Base-by-base conservation (phyloP, 2,797 vertebrate genomes). In the Notolepis coatsorum region DNA sequence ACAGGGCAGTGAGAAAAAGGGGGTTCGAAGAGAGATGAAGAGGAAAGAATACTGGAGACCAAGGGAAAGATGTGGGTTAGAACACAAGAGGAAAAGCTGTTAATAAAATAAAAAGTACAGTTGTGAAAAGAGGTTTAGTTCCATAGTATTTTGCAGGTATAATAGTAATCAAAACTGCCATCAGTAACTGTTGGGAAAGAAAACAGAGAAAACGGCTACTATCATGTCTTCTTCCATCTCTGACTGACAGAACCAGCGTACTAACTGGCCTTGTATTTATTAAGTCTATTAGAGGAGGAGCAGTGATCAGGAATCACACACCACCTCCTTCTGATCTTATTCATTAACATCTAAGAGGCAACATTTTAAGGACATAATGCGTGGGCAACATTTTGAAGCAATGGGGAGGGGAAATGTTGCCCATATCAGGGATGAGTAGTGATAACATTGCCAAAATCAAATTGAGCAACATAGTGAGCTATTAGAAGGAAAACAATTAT, bases 51-150 rank as follows among this genome's bases (percentile, higher is more conserved):
- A 61, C 20, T 2, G 27, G 50, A 72, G 57, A 51, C 8, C 67
- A 31, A 39, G 41, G 61, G 49, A 24, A 63, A 71, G 51, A 76
- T 66, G 65, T 71, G 58, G 85, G 77, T 84, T 79, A 84, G 67
- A 84, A 73, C 52, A 85, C 55, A 67, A n/a, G 67, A 72, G 75
- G 64, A 76, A 76, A 80, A 71, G 53, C 39, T 71, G 75, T 80
- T 84, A 79, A 68, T 78, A 46, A 81, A 61, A 42, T n/a, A 59
- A 80, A 65, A 68, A 61, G 59, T 37, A 70, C 28, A 68, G 53
- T 50, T 65, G 68, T 41, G 65, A 69, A 31, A 73, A 64, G 7
- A 42, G 15, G 52, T 61, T 43, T 39, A 21, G 45, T 51, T 52
- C 33, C 18, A 49, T n/a, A 1, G 23, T n/a, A 17, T 15, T 45